These are phyloP conservation scores for Meda fulgida DNA, from an alignment of 2,797 vertebrate genomes.

Conservation along the genomic window DNA sequence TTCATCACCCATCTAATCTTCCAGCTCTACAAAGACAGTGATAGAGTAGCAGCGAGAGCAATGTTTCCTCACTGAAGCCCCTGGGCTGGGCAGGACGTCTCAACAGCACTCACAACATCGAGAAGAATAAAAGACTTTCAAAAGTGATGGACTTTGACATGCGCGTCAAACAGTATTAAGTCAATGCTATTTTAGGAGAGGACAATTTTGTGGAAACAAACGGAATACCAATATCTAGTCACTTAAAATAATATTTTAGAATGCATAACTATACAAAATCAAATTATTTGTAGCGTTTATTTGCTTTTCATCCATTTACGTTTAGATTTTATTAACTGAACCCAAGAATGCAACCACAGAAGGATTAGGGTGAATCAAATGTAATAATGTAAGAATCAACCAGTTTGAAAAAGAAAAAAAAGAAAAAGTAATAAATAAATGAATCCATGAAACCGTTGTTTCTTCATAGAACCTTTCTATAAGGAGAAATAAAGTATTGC, in stretches of 20 bases:
- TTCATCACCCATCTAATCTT: constrained; percentile 1
- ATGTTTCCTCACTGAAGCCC: background rate
- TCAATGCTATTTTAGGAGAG: background rate
- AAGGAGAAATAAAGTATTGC: no score
- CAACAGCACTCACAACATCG: background rate
- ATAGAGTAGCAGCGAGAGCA: background rate
- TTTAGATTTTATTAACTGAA: background rate
- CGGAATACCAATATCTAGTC: background rate
- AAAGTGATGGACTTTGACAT: background rate
- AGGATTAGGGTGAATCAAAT: background rate
- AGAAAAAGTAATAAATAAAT: no score
- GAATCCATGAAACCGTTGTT: no score
- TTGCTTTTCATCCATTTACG: background rate
- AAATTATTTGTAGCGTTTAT: background rate
- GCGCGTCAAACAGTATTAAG: background rate
- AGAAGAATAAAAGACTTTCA: background rate
- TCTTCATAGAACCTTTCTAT: no score
- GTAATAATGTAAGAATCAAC: no score
- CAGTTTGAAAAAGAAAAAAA: no score
- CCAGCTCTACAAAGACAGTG: background rate
- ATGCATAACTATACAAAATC: background rate
- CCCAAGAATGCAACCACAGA: background rate
- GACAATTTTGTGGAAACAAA: background rate
- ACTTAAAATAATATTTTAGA: background rate
- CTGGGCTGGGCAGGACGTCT: background rate